phyloP scores from a whole-genome alignment of 1,140 invertebrate genomes.

The Melipona quadrifasciata region DNA sequence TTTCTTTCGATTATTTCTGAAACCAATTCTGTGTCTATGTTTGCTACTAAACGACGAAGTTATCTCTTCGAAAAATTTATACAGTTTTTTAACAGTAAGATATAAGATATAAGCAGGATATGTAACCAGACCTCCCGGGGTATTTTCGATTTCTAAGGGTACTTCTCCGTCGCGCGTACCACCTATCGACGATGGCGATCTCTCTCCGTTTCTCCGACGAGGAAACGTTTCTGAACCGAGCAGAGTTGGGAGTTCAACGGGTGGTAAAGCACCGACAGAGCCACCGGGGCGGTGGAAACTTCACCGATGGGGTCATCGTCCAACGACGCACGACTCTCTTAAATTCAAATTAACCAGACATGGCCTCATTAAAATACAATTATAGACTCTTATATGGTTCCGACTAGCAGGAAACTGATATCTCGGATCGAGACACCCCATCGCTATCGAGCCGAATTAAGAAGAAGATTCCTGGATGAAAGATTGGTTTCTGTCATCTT shows the following conservation, averaged over 20 bases:
- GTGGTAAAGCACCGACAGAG: background rate
- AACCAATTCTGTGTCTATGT: too few species aligned
- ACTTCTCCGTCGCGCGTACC: background rate
- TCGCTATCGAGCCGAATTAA: background rate
- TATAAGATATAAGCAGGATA: background rate
- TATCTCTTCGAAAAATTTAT: background rate
- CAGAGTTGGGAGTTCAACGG: background rate
- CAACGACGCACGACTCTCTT: background rate
- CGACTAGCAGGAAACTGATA: background rate
- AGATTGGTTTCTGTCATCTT: background rate
- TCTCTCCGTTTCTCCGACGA: background rate
- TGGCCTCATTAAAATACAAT: slow-evolving; percentile 4
- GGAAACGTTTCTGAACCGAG: background rate
- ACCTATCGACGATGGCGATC: background rate
- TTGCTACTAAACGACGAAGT: background rate
- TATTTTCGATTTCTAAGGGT: background rate
- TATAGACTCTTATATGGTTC: background rate
- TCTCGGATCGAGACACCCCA: background rate
- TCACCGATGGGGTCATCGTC: background rate
- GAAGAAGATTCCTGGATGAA: background rate
- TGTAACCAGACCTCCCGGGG: background rate
- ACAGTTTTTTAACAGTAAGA: background rate
- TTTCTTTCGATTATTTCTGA: too few species aligned
- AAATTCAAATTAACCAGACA: slow-evolving; percentile 20
- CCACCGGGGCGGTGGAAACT: background rate